Percentiles rank a stretch among this genome's conserved stretches.
These are phyloP conservation scores for Euleptes europaea DNA, from an alignment of 2,113 vertebrate species.

Conservation along the genomic window DNA sequence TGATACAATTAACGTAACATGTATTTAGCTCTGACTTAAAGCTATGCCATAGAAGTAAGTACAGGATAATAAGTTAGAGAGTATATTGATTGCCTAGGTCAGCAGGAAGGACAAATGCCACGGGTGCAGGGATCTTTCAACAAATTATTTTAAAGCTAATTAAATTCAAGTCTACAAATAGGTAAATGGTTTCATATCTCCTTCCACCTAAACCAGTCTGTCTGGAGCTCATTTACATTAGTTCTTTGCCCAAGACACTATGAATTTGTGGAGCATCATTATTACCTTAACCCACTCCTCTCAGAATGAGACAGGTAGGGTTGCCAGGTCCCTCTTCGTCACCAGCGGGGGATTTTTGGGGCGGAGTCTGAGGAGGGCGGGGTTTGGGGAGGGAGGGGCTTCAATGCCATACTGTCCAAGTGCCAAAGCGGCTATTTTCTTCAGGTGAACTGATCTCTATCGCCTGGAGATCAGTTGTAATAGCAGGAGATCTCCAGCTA, in stretches of 20 bases:
- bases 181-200: neutral
- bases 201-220: neutral
- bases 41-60: neutral
- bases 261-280: neutral
- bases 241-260: neutral
- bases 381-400: no score
- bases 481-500: no score
- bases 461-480: no score
- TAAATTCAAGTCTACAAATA: constrained; percentile 3
- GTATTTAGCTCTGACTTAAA: no score
- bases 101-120: neutral
- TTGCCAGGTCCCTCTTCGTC: no score
- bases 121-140: neutral
- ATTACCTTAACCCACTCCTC: fast-evolving
- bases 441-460: no score
- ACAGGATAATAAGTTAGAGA: neutral
- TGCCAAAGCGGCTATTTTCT: no score
- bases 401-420: no score
- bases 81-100: neutral
- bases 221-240: neutral
- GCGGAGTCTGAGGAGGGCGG: no score
- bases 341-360: no score
- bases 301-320: neutral
- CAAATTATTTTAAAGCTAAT: neutral
- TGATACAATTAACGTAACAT: no score